A percentile compares a stretch with the other conserved stretches of the same genome.
phyloP scores from a whole-genome alignment of 2,797 vertebrate genomes.

The Kryptopterus vitreolus region DNA sequence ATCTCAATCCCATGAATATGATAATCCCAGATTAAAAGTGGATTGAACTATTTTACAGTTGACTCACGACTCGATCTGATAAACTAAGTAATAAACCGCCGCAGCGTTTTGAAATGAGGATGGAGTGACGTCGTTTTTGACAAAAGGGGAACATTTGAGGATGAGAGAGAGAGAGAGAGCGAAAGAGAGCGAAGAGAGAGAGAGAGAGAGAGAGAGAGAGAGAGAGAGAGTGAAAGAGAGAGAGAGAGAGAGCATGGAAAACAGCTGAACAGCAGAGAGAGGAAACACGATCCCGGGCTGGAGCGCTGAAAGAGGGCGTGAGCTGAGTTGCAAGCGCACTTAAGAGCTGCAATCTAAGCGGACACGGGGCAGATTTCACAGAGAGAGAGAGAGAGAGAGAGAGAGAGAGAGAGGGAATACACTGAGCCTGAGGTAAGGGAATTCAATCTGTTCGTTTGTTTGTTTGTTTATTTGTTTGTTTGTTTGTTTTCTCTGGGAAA shows the following conservation, averaged over 20 bases:
- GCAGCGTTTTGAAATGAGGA: not conserved
- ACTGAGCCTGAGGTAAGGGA: not conserved
- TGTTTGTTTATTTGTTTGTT: not conserved
- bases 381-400: not conserved
- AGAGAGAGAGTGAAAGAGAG: too few relatives aligned
- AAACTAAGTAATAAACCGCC: not conserved
- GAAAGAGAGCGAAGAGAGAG: too few relatives aligned
- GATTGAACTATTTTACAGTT: not conserved
- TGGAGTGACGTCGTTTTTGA: not conserved
- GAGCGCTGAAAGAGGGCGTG: slow-evolving; percentile 8
- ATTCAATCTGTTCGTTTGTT: not conserved
- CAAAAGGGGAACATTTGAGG: not conserved
- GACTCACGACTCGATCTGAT: not conserved
- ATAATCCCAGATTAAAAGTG: too few relatives aligned
- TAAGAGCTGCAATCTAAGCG: not conserved
- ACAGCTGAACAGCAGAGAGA: slow-evolving; percentile 2
- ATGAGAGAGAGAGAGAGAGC: not conserved
- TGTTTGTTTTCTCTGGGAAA: not conserved
- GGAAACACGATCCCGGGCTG: slow-evolving; percentile 28
- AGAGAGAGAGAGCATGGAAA: not conserved
- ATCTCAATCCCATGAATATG: not conserved
- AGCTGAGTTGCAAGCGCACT: not conserved
- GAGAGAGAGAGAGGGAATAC: not conserved
- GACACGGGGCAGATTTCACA: not conserved
- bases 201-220: too few relatives aligned